These are phyloP conservation scores for Fistularia tabacaria DNA, from an alignment of 2,797 vertebrate genomes.

Conservation along the genomic window DNA sequence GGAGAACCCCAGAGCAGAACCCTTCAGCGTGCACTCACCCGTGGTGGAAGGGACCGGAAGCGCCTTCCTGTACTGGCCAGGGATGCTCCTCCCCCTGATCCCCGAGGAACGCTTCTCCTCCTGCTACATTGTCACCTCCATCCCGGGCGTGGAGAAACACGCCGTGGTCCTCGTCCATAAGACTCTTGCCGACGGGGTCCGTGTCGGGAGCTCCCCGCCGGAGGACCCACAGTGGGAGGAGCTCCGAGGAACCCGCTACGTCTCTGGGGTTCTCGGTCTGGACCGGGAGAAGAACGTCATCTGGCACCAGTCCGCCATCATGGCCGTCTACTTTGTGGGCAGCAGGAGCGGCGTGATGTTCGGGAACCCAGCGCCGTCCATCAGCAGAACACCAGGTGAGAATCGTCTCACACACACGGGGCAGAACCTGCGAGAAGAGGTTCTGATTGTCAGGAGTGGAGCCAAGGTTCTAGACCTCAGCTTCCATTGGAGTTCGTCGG, in stretches of 20 bases:
- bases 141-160: accelerated
- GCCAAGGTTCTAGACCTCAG: too few relatives aligned
- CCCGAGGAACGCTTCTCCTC: constrained; percentile 48
- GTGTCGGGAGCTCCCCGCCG: accelerated
- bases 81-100: constrained; percentile 60
- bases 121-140: constrained; percentile 46
- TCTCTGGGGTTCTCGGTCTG: accelerated
- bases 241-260: constrained; percentile 26
- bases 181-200: neutral
- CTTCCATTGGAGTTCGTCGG: too few relatives aligned
- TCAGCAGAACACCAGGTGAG: constrained; percentile 63
- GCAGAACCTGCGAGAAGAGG: too few relatives aligned
- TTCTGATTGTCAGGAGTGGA: too few relatives aligned
- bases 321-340: constrained; percentile 59
- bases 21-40: accelerated
- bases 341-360: accelerated
- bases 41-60: neutral
- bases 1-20: accelerated
- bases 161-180: constrained; percentile 49
- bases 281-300: accelerated
- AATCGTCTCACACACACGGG: neutral
- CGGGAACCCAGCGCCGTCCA: constrained; percentile 51
- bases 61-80: constrained; percentile 40
- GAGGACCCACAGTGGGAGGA: neutral
- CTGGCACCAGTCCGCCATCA: constrained; percentile 62